phyloP scores from a whole-genome alignment of 2,113 vertebrate genomes.

The Chaetops frenatus region DNA sequence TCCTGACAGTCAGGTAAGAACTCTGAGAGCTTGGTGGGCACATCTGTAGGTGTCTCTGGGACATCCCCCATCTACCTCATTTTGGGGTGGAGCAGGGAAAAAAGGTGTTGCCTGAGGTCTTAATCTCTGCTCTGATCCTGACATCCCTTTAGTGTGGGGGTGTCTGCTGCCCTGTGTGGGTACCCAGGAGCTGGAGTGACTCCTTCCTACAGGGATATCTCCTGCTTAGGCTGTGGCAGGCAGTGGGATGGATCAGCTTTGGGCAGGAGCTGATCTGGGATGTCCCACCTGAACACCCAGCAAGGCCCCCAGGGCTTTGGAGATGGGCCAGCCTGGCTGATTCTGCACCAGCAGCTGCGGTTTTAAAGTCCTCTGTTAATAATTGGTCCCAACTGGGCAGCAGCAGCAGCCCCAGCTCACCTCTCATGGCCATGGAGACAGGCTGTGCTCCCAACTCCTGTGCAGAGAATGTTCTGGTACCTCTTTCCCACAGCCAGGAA shows the following conservation, averaged over 20 bases:
- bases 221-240: background rate
- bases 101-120: background rate
- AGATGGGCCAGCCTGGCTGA: background rate
- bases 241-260: background rate
- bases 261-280: background rate
- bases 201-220: background rate
- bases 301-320: background rate
- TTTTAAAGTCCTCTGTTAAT: background rate
- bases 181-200: background rate
- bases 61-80: background rate
- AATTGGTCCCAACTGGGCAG: background rate
- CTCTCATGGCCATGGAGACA: background rate
- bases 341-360: background rate
- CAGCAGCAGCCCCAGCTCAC: background rate
- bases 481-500: background rate
- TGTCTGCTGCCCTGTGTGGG: background rate
- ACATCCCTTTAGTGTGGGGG: background rate
- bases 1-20: conserved; percentile 78
- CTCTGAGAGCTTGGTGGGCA: background rate
- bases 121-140: background rate
- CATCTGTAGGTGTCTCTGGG: background rate
- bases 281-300: background rate
- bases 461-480: background rate
- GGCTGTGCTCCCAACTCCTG: background rate
- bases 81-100: background rate